phyloP scores from a whole-genome alignment of 1,140 invertebrate species.

The Drosophila littoralis region DNA sequence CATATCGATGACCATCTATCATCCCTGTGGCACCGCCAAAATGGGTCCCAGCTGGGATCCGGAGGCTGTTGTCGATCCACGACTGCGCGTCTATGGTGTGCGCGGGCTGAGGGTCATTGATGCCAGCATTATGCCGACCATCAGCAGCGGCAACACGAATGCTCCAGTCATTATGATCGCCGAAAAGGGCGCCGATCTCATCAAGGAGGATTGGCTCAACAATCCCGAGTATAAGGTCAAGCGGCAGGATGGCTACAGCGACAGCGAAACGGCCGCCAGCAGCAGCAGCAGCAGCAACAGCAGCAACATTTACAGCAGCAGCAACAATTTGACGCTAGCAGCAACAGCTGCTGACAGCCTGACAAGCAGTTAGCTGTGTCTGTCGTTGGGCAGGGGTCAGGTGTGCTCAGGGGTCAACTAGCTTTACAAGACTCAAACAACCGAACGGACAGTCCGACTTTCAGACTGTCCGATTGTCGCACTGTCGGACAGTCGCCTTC shows the following conservation, averaged over 20 bases:
- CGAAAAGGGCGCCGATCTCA: conserved; percentile 93
- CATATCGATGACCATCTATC: conserved; percentile 94
- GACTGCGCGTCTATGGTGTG: conserved; percentile 91
- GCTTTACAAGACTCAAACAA: conserved; percentile 37
- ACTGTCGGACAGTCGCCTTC: background rate
- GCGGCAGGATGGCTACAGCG: conserved; percentile 38
- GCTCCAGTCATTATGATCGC: conserved; percentile 94
- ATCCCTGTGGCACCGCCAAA: conserved; percentile 91
- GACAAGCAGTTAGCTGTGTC: conserved; percentile 24
- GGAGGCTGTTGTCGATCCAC: conserved; percentile 92
- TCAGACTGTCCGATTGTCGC: background rate
- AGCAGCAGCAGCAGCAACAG: conserved; percentile 23
- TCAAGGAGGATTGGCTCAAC: conserved; percentile 90
- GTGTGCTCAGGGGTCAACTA: conserved; percentile 51
- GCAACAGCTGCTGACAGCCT: conserved; percentile 5
- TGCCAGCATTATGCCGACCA: conserved; percentile 95
- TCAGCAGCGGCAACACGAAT: conserved; percentile 93
- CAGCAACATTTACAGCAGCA: conserved; percentile 15
- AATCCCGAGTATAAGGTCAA: conserved; percentile 81
- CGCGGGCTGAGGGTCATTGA: conserved; percentile 92
- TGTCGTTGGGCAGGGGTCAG: conserved; percentile 10
- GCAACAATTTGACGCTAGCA: conserved; percentile 2
- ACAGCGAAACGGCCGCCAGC: conserved; percentile 47
- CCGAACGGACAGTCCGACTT: conserved; percentile 2
- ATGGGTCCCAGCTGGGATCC: conserved; percentile 92